Evolutionary conservation across 2,888 invertebrate genomes (phyloP).

Genomic region (Drosophila recens): DNA sequence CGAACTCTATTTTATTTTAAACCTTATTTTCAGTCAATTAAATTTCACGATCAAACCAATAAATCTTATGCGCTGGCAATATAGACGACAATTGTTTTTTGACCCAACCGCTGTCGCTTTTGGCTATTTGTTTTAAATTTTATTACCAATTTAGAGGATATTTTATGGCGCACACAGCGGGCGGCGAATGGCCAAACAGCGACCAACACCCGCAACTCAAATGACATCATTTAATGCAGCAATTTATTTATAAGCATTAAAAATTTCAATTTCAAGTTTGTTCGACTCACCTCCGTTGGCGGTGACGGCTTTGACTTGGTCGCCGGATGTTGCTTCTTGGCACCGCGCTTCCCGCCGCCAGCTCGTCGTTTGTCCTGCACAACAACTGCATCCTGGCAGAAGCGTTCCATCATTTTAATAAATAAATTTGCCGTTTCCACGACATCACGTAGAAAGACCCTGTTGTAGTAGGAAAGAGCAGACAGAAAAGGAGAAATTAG

Average conservation of each 20-base stretch:
- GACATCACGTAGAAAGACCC: slow-evolving; percentile 93
- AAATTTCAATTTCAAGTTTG: slow-evolving; percentile 46
- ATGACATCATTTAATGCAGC: slow-evolving; percentile 74
- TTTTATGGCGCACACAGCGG: slow-evolving; percentile 75
- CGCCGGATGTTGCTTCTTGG: slow-evolving; percentile 78
- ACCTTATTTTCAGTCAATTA: slow-evolving; percentile 84
- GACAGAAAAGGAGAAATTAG: slow-evolving; percentile 19
- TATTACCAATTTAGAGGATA: slow-evolving; percentile 79
- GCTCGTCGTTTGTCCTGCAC: slow-evolving; percentile 88
- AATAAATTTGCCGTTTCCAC: slow-evolving; percentile 96
- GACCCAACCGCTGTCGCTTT: slow-evolving; percentile 47
- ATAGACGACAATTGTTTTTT: slow-evolving; percentile 63
- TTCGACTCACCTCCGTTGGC: slow-evolving; percentile 80
- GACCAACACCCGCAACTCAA: slow-evolving; percentile 50
- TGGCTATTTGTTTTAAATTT: slow-evolving; percentile 78
- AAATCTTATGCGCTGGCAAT: slow-evolving; percentile 68
- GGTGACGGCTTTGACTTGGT: slow-evolving; percentile 83
- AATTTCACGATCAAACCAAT: slow-evolving; percentile 82
- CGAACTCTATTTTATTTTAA: slow-evolving; percentile 51
- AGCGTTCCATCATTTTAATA: slow-evolving; percentile 94
- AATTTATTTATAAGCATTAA: slow-evolving; percentile 71
- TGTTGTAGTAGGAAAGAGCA: slow-evolving; percentile 81
- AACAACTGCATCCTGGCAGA: slow-evolving; percentile 88
- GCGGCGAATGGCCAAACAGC: slow-evolving; percentile 25
- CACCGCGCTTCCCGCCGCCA: slow-evolving; percentile 37